Evolutionary conservation across 2,113 vertebrate species (phyloP), one percentile per base, ranked within the genome.

Genomic region (Corythoichthys haematopterus): DNA sequence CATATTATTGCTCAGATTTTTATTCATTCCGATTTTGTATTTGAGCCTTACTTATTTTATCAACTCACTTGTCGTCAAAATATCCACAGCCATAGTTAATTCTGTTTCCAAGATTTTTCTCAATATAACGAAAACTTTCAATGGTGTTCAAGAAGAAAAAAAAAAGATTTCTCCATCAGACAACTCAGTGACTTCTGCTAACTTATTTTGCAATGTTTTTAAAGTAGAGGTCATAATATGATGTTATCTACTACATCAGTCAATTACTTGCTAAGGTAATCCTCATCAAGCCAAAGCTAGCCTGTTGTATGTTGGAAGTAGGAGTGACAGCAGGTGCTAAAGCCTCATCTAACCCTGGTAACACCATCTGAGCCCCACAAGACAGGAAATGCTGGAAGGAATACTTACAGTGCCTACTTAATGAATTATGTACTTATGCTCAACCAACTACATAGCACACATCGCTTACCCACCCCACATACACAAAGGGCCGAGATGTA

Each of bases 271-370:
- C 33, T 56, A 51, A 58, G 74, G 71, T 88, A 89, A 88, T 89
- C 87, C 83, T 84, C 73, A 75, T 85, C 66, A 28, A 68, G 80
- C 82, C 75, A 66, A 80, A 82, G 64, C 72, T 28, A 28, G 20
- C 20, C 20, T 66, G 76, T 83, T 84, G 80, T 83, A 80, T 71
- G 69, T 80, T 83, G 66, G 63, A 71, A 62, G 72, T 14, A 64
- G 81, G 64, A 66, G 75, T 76, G 85, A 85, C 86, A 88, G 82
- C 88, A 89, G 86, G 88, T 88, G 86, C 80, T 85, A 80, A 88
- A 85, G 79, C 87, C 80, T 76, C 68, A n/a, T 75, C 84, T 83
- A 83, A 85, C 80, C 45, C 78, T 16, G 68, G 80, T 84, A 84
- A 88, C 82, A 47, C 85, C 28, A 65, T 66, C 82, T 81, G 77